Evolutionary conservation across 2,113 vertebrate species (phyloP), one percentile per base, ranked within the genome.

Genomic region (Caloenas nicobarica): DNA sequence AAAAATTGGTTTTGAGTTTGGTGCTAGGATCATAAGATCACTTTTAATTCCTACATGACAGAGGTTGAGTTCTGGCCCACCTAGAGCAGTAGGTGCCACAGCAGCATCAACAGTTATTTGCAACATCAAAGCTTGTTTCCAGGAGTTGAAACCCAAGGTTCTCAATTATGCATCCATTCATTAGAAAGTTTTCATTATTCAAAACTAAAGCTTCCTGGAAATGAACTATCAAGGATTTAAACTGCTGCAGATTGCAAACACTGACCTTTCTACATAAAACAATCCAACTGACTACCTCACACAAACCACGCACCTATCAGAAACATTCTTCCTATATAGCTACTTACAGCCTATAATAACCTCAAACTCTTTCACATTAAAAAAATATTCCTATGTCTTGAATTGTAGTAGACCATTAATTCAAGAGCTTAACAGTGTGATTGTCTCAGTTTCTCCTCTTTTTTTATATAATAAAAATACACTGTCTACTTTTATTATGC

Each of bases 61-160:
- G 5, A 4, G 11, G 17, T 4, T 0, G 1, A 53, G 14, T 46
- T 79, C n/a, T 29, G 25, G 16, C 24, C 21, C 46, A 65, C 14
- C 13, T 31, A 31, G 11, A 46, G 38, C 31, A 62, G 25, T 2
- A 1, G 16, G 6, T 62, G 18, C 29, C 48, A 65, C 5, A 77
- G 34, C 28, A 86, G 34, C 13, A 76, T 12, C 10, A 64, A 13
- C 12, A 53, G 5, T 48, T 53, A 65, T 1, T 13, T 77, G 11
- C 34, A 79, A 16, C 44, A 70, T 29, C 33, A 56, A 66, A 81
- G 13, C 4, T 61, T 57, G 7, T 57, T 73, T 65, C 38, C 17
- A 77, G 48, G 5, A 14, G 9, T 46, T 9, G 5, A 36, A 6
- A 64, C 15, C 33, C 14, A 13, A 86, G 16, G 5, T 23, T 51